Evolutionary conservation across 2,113 vertebrate species (phyloP), one percentile per base, ranked within the genome.

Genomic region (Tetrax tetrax): DNA sequence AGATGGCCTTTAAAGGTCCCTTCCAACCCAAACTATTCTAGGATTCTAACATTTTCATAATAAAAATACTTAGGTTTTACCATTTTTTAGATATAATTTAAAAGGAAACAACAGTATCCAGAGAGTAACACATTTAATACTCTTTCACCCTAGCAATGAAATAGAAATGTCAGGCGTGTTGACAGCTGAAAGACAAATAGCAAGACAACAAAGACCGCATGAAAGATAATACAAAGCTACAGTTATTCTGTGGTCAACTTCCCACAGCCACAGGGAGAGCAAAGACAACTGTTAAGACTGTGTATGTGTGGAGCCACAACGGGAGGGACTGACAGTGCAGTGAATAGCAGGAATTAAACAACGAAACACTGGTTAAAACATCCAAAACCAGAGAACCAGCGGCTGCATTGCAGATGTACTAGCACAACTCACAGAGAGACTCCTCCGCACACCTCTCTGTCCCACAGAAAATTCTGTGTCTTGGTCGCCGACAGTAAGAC

Each of bases 391-490:
- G 51, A 65, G 75, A 65, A 59, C 25, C 74, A 31, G 76, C 0
- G 0, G 79, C 79, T 9, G 14, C 70, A 28, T 2, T 29, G 3
- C 24, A 0, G 2, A 29, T 7, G 23, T 4, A 3, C 10, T 2
- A 13, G 47, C 2, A 9, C 63, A 38, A 87, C 60, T 77, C 59
- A 5, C 0, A 1, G 69, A 72, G 48, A 17, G 71, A 13, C n/a
- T 9, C 17, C 66, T 51, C 22, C 4, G 37, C 37, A 43, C 23
- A 28, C 56, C n/a, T 37, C 54, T 35, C 47, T 0, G 0, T 11
- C 53, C 37, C 43, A 15, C 22, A 35, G 33, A 43, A 17, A 47
- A 27, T 43, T 3, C 61, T 27, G 4, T 13, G 13, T 13, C 43
- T n/a, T 63, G 70, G 60, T 60, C 68, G 68, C 86, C 41, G 65